A percentile compares a stretch with the other conserved stretches of the same genome.
Evolutionary conservation across 2,113 vertebrate genomes (phyloP).

Genomic region (Limanda limanda): DNA sequence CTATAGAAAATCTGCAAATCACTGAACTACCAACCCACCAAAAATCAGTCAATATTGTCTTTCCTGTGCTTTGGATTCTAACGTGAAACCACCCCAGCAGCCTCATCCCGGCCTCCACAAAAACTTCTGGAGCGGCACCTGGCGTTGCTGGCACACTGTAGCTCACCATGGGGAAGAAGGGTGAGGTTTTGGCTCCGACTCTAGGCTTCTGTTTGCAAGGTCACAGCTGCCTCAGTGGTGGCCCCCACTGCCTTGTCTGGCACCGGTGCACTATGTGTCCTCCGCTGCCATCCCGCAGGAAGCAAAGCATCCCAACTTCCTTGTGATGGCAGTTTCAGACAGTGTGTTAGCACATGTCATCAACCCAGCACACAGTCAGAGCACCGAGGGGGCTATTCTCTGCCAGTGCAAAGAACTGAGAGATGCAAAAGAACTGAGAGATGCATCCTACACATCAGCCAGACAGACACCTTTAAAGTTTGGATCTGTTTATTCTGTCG

Average conservation of each 20-base stretch:
- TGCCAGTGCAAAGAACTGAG: slow-evolving; percentile 37
- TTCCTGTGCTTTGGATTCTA: slow-evolving; percentile 50
- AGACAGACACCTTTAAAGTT: slow-evolving; percentile 27
- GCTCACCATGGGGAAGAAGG: slow-evolving; percentile 64
- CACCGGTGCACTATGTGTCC: slow-evolving; percentile 51
- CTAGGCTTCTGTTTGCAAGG: slow-evolving; percentile 77
- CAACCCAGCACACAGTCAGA: slow-evolving; percentile 48
- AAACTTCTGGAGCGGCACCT: slow-evolving; percentile 79
- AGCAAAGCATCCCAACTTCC: slow-evolving; percentile 52
- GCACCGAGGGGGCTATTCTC: slow-evolving; percentile 36
- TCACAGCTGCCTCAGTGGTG: slow-evolving; percentile 80
- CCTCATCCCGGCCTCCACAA: slow-evolving; percentile 28
- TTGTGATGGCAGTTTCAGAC: slow-evolving; percentile 71
- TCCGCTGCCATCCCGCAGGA: slow-evolving; percentile 63
- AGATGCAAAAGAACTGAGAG: slow-evolving; percentile 33
- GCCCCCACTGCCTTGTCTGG: slow-evolving; percentile 73
- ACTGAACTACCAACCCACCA: slow-evolving; percentile 33
- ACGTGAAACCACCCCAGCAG: slow-evolving; percentile 63
- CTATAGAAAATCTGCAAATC: slow-evolving; percentile 43
- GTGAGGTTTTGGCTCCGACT: slow-evolving; percentile 70
- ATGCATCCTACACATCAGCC: slow-evolving; percentile 35
- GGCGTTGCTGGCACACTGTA: slow-evolving; percentile 74
- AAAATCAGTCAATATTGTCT: slow-evolving; percentile 65
- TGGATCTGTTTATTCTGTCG: slow-evolving; percentile 42
- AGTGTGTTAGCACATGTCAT: slow-evolving; percentile 62